phyloP scores from a whole-genome alignment of 1,140 invertebrate species.

The Drosophila lacteicornis region DNA sequence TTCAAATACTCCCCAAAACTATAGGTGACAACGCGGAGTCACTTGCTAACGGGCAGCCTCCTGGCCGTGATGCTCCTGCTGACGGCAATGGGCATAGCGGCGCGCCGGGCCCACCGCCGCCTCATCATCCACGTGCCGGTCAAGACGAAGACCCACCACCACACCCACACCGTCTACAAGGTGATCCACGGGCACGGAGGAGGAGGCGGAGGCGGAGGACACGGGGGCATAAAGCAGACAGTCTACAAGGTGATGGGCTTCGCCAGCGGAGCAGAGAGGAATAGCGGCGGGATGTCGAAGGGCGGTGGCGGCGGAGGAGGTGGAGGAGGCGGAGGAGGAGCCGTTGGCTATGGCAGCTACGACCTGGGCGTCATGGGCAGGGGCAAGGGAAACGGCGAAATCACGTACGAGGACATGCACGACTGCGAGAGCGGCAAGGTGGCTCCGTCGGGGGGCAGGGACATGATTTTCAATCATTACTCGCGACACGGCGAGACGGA shows the following conservation, averaged over 20 bases:
- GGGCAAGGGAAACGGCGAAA: constrained; percentile 63
- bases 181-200: constrained; percentile 55
- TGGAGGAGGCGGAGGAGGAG: constrained; percentile 24
- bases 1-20: background rate
- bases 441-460: constrained; percentile 55
- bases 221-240: constrained; percentile 61
- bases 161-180: constrained; percentile 80
- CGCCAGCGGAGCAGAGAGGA: constrained; percentile 27
- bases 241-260: constrained; percentile 73
- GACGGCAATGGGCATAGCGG: constrained; percentile 49
- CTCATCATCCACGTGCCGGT: constrained; percentile 80
- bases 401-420: constrained; percentile 76
- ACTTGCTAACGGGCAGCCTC: constrained; percentile 26
- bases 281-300: constrained; percentile 21
- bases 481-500: constrained; percentile 68
- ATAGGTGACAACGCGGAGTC: constrained; percentile 11
- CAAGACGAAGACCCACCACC: constrained; percentile 78
- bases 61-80: constrained; percentile 54
- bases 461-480: constrained; percentile 82
- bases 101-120: constrained; percentile 63
- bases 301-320: constrained; percentile 29
- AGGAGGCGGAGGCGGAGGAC: constrained; percentile 41
- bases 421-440: constrained; percentile 72
- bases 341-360: constrained; percentile 26
- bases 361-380: constrained; percentile 48